Conservation (phyloP, 2,888 invertebrate genomes). For the Heliothis peltigera region DNA sequence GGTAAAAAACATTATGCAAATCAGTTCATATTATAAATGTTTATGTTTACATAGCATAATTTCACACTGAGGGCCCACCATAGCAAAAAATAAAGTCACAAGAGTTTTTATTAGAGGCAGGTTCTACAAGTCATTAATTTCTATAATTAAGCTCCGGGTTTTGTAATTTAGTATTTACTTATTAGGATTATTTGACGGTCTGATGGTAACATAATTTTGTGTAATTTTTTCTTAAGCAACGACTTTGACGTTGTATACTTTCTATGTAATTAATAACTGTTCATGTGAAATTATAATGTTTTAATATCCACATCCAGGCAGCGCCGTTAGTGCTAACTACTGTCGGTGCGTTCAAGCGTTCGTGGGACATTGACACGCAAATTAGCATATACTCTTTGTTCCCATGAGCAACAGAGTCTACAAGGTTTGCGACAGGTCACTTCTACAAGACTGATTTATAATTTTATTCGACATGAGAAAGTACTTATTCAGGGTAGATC, state of each 20-base stretch:
- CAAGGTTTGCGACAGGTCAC: constrained; percentile 73
- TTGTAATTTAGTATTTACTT: not conserved
- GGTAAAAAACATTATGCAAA: constrained; percentile 55
- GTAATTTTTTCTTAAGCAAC: constrained; percentile 12
- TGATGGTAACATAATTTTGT: not conserved
- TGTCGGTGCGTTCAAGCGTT: constrained; percentile 83
- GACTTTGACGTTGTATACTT: constrained; percentile 11
- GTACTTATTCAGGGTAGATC: not conserved
- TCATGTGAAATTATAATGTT: constrained; percentile 33
- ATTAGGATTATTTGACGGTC: constrained; percentile 6
- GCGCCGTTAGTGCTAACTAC: constrained; percentile 72
- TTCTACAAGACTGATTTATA: constrained; percentile 22
- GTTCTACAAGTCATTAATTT: constrained; percentile 5
- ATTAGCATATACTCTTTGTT: constrained; percentile 75
- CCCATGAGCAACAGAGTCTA: constrained; percentile 70
- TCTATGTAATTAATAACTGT: constrained; percentile 31
- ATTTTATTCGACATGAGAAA: not conserved
- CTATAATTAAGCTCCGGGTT: not conserved
- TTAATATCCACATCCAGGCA: constrained; percentile 81
- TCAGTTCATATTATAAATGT: constrained; percentile 48
- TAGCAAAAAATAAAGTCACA: constrained; percentile 31
- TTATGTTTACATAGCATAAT: constrained; percentile 28
- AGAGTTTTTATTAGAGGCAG: constrained; percentile 19
- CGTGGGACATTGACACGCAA: constrained; percentile 77
- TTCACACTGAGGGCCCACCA: constrained; percentile 20